Conservation (phyloP, 2,113 vertebrate species). For the Microcebus tavaratra region DNA sequence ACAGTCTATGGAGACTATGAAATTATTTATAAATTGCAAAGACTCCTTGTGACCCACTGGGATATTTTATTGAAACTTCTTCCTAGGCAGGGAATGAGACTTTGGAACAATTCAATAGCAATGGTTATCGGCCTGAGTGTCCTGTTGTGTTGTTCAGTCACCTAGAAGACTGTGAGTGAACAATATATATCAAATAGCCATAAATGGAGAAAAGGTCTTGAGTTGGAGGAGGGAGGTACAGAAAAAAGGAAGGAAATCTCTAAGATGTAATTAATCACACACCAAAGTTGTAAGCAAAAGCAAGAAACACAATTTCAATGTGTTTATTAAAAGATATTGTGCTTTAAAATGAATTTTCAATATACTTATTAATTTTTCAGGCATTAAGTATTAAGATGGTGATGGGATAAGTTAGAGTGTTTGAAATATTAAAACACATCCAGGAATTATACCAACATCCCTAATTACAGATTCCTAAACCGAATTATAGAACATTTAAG, state of each 20-base stretch:
- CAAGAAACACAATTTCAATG: background rate
- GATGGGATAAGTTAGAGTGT: background rate
- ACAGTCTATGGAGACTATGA: background rate
- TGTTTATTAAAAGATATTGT: background rate
- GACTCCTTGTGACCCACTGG: background rate
- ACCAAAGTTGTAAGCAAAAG: background rate
- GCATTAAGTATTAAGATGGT: background rate
- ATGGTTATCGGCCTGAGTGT: background rate
- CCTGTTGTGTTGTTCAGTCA: background rate
- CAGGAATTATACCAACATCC: background rate
- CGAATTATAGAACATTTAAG: background rate
- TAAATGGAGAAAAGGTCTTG: background rate
- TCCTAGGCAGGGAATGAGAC: background rate
- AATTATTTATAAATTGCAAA: background rate
- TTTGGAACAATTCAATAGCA: background rate
- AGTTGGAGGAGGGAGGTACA: background rate
- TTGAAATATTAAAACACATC: slow-evolving; percentile 18
- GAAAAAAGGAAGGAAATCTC: background rate
- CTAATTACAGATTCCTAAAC: background rate
- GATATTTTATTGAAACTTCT: background rate
- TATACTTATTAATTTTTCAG: background rate
- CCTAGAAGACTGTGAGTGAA: background rate
- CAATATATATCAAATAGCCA: background rate
- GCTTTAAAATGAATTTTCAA: slow-evolving; percentile 13
- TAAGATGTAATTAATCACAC: background rate